Percentiles rank a stretch among this genome's conserved stretches.
Evolutionary conservation across 2,113 vertebrate genomes (phyloP).

Genomic region (Spilogale gracilis): DNA sequence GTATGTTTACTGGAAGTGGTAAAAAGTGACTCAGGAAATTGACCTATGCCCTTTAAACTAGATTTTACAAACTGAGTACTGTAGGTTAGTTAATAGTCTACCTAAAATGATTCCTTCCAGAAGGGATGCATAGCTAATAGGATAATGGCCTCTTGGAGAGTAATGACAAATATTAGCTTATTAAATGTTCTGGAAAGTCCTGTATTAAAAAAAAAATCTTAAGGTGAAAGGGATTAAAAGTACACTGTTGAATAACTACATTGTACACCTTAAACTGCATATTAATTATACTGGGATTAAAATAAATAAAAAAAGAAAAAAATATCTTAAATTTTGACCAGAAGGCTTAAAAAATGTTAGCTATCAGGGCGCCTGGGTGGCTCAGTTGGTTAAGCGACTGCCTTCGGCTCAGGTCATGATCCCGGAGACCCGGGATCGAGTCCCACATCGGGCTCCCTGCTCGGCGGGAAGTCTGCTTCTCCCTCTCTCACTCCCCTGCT

Average conservation of each 20-base stretch:
- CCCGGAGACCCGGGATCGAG: no score
- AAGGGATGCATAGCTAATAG: background rate
- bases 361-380: background rate
- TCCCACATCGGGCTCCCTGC: no score
- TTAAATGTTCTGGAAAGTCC: conserved; percentile 20
- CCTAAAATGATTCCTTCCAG: conserved; percentile 29
- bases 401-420: no score
- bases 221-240: background rate
- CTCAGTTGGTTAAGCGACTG: no score
- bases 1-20: background rate
- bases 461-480: no score
- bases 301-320: background rate
- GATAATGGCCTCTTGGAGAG: background rate
- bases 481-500: no score
- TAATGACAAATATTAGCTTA: background rate
- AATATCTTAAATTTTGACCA: conserved; percentile 13
- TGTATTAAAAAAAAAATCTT: background rate
- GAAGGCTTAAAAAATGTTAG: background rate
- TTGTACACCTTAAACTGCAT: background rate
- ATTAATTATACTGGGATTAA: background rate
- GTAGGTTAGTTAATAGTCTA: background rate
- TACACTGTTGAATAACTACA: background rate
- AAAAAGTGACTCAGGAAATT: conserved; percentile 37
- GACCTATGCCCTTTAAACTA: background rate
- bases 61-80: conserved; percentile 39